Evolutionary conservation across 2,888 invertebrate genomes (phyloP).

Genomic region (Acanthosoma haemorrhoidale): DNA sequence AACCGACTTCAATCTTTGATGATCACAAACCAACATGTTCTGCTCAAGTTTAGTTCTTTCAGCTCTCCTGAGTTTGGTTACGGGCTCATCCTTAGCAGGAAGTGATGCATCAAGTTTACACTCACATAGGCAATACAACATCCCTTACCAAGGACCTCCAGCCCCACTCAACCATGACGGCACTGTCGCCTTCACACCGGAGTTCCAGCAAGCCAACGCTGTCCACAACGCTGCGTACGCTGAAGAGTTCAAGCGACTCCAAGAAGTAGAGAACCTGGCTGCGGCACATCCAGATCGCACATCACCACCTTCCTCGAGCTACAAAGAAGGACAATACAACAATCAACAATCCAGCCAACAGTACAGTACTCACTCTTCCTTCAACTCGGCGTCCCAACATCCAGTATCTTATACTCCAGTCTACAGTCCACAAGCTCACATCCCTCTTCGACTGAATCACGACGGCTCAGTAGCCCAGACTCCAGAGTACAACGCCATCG

Average conservation of each 20-base stretch:
- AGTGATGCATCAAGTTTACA: too few relatives aligned
- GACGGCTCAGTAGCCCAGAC: conserved; percentile 35
- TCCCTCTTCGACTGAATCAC: background rate
- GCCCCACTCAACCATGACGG: conserved; percentile 33
- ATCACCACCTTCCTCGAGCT: background rate
- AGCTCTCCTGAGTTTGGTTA: background rate
- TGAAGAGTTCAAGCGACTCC: conserved; percentile 2
- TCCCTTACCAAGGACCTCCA: conserved; percentile 44
- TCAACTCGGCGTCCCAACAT: background rate
- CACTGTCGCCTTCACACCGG: conserved; percentile 31
- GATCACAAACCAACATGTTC: background rate
- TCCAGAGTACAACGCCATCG: conserved; percentile 22
- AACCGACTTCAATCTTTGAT: background rate
- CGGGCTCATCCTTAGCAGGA: conserved; percentile 46
- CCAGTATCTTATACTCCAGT: background rate
- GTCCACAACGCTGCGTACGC: conserved; percentile 21
- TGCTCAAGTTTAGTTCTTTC: background rate
- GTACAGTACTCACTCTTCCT: background rate
- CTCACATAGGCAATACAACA: too few relatives aligned
- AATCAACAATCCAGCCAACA: conserved; percentile 13
- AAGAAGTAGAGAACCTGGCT: background rate
- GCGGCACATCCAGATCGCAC: background rate
- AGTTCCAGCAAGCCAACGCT: conserved; percentile 19
- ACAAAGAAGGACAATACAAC: background rate
- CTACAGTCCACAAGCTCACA: background rate